phyloP scores from a whole-genome alignment of 2,888 invertebrate species.

The Subacronicta megacephala region DNA sequence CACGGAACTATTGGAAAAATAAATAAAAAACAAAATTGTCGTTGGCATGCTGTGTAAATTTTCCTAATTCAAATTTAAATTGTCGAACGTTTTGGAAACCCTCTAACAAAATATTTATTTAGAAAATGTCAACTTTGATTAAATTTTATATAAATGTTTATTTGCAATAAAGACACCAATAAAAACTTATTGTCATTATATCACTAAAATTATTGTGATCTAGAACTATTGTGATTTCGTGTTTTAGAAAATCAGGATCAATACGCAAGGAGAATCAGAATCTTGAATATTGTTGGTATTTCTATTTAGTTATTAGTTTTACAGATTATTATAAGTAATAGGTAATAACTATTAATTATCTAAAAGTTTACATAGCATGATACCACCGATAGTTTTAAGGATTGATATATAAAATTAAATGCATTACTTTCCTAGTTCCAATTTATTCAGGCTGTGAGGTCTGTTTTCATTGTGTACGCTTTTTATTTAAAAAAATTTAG shows the following conservation, averaged over 20 bases:
- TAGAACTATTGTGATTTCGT: no score
- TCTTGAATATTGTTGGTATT: slow-evolving; percentile 15
- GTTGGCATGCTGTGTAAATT: slow-evolving; percentile 57
- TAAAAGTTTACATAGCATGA: slow-evolving; percentile 50
- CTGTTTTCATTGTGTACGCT: slow-evolving; percentile 59
- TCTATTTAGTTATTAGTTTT: slow-evolving; percentile 19
- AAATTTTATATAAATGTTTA: not conserved
- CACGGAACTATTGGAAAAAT: slow-evolving; percentile 22
- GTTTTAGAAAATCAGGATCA: not conserved
- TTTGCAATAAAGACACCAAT: not conserved
- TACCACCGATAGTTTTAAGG: slow-evolving; percentile 52
- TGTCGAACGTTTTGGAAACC: slow-evolving; percentile 1
- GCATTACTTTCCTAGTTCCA: slow-evolving; percentile 60
- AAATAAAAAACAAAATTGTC: slow-evolving; percentile 22
- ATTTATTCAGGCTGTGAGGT: slow-evolving; percentile 74
- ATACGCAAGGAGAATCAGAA: slow-evolving; percentile 1
- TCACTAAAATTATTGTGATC: no score
- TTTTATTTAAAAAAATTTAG: slow-evolving; percentile 42
- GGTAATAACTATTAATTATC: slow-evolving; percentile 1
- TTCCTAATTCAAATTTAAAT: not conserved
- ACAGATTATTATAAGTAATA: not conserved
- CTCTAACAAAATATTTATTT: slow-evolving; percentile 10
- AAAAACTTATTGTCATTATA: no score
- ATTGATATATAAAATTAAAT: slow-evolving; percentile 59
- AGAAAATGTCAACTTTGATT: not conserved